Evolutionary conservation across 2,797 vertebrate species (phyloP).

Genomic region (Neoniphon sammara): DNA sequence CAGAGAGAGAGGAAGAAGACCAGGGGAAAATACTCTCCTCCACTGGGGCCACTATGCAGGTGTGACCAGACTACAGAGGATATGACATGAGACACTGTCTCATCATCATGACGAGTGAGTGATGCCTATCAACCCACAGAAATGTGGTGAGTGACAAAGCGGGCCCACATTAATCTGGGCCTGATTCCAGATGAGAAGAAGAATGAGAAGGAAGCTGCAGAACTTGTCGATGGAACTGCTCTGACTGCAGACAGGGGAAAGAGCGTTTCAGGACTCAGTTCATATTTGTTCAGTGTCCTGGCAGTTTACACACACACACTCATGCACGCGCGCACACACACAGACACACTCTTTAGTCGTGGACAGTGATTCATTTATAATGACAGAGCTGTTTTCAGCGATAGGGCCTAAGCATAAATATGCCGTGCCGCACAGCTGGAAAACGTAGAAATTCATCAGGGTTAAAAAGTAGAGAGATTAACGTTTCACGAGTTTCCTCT

Average conservation of each 20-base stretch:
- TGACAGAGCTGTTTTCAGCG: slow-evolving; percentile 79
- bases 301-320: slow-evolving; percentile 41
- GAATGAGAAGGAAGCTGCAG: slow-evolving; percentile 38
- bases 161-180: slow-evolving; percentile 9
- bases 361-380: slow-evolving; percentile 78
- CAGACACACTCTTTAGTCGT: slow-evolving; percentile 48
- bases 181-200: not conserved
- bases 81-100: slow-evolving; percentile 63
- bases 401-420: slow-evolving; percentile 80
- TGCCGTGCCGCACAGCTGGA: slow-evolving; percentile 81
- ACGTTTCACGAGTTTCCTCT: slow-evolving; percentile 81
- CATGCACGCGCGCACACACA: slow-evolving; percentile 33
- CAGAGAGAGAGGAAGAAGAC: slow-evolving; percentile 52
- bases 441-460: slow-evolving; percentile 82
- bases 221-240: slow-evolving; percentile 22
- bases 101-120: slow-evolving; percentile 62
- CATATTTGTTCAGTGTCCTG: slow-evolving; percentile 52
- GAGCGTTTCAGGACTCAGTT: slow-evolving; percentile 41
- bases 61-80: slow-evolving; percentile 62
- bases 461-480: slow-evolving; percentile 82
- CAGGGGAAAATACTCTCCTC: slow-evolving; percentile 42
- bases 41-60: slow-evolving; percentile 58
- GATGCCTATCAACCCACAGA: slow-evolving; percentile 34
- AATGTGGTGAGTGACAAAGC: slow-evolving; percentile 50
- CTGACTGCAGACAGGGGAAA: slow-evolving; percentile 20